These are phyloP conservation scores for Eospalax fontanierii DNA, from an alignment of 2,797 vertebrate species.

Conservation along the genomic window DNA sequence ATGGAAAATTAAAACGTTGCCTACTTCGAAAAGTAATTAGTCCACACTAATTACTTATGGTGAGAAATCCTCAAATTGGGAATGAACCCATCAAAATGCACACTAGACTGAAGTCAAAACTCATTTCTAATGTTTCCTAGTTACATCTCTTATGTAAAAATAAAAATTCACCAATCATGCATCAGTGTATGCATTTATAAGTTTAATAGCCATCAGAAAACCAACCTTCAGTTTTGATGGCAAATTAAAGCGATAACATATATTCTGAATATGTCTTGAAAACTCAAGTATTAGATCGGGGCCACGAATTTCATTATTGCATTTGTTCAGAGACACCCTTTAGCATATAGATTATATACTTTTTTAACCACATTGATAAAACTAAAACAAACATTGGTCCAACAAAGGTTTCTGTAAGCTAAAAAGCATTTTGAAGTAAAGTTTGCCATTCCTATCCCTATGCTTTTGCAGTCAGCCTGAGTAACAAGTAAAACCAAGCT, in stretches of 20 bases:
- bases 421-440: neutral
- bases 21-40: constrained; percentile 43
- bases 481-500: neutral
- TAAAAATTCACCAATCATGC: constrained; percentile 25
- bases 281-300: constrained; percentile 34
- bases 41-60: constrained; percentile 58
- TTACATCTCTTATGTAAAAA: neutral
- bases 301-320: constrained; percentile 16
- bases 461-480: neutral
- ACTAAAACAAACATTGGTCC: neutral
- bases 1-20: constrained; percentile 79
- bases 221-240: neutral
- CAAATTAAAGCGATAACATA: neutral
- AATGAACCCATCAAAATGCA: constrained; percentile 2
- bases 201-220: constrained; percentile 17
- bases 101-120: constrained; percentile 34
- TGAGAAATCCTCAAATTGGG: constrained; percentile 48
- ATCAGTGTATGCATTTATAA: neutral
- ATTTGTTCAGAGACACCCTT: constrained; percentile 34
- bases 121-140: constrained; percentile 40
- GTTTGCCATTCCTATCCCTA: neutral
- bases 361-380: constrained; percentile 39
- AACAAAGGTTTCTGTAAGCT: neutral
- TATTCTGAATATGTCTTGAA: constrained; percentile 17
- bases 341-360: constrained; percentile 28